Percentiles rank a stretch among this genome's conserved stretches.
These are phyloP conservation scores for Coptotermes formosanus DNA, from an alignment of 1,140 invertebrate species.

Conservation along the genomic window DNA sequence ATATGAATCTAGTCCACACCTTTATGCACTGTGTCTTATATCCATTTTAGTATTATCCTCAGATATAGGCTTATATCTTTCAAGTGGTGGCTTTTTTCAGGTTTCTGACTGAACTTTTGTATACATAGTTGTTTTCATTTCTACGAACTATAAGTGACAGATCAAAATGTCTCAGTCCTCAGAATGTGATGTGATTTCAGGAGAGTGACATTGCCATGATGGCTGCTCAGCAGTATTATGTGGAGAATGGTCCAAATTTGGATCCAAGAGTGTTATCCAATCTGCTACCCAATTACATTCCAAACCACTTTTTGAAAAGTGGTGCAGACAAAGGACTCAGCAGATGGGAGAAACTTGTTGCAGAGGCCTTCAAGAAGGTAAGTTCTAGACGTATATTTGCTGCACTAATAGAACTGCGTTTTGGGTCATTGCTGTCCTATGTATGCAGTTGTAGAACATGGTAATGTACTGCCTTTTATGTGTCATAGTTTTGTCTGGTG, in stretches of 20 bases:
- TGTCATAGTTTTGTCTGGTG: no score
- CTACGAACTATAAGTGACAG: neutral
- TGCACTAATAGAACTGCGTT: no score
- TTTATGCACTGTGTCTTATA: no score
- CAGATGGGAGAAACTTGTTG: conserved; percentile 70
- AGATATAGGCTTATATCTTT: no score
- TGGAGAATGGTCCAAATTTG: conserved; percentile 71
- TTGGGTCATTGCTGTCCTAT: no score
- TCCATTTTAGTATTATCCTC: no score
- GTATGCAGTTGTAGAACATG: no score
- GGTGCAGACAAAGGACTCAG: conserved; percentile 59
- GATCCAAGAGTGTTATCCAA: conserved; percentile 67
- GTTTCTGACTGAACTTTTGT: neutral
- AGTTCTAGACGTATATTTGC: no score
- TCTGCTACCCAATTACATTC: conserved; percentile 78
- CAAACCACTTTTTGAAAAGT: conserved; percentile 69
- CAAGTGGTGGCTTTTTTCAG: no score
- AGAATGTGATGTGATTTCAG: conserved; percentile 41
- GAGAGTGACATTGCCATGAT: conserved; percentile 86
- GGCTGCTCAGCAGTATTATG: conserved; percentile 84
- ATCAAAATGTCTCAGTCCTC: neutral
- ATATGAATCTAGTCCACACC: no score
- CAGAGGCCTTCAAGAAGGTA: conserved; percentile 56
- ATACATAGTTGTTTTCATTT: neutral
- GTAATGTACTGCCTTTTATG: no score